These are phyloP conservation scores for Dryobotodes eremita DNA, from an alignment of 2,888 invertebrate genomes.

Conservation along the genomic window DNA sequence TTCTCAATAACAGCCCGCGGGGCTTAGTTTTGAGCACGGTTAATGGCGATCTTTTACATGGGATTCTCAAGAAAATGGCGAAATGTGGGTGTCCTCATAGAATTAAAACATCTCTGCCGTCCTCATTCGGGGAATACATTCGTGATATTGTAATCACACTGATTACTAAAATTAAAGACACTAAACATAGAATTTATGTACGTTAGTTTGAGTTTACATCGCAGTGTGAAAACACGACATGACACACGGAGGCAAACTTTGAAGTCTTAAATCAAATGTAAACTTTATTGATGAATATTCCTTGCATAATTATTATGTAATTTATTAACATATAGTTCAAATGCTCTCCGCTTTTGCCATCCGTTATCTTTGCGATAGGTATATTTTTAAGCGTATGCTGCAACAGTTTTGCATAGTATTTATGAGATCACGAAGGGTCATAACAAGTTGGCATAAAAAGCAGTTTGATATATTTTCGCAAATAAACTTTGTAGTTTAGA, in stretches of 20 bases:
- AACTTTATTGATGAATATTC: conserved; percentile 22
- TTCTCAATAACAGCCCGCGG: not conserved
- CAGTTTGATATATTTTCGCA: not conserved
- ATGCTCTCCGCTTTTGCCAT: conserved; percentile 8
- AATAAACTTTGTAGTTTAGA: not conserved
- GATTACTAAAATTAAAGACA: not conserved
- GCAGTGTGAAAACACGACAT: conserved; percentile 14
- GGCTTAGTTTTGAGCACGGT: not conserved
- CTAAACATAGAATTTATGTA: not conserved
- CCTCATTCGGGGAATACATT: not conserved
- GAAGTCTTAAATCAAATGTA: conserved; percentile 40
- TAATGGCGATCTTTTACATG: not conserved
- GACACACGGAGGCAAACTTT: conserved; percentile 20
- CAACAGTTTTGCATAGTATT: not conserved
- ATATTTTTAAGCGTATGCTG: not conserved
- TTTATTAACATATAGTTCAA: conserved; percentile 14
- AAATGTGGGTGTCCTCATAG: not conserved
- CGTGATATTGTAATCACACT: not conserved
- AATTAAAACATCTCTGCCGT: not conserved
- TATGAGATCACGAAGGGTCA: not conserved
- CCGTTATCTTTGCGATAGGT: conserved; percentile 4
- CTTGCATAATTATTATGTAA: not conserved
- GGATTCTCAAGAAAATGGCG: not conserved
- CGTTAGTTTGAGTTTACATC: conserved; percentile 11
- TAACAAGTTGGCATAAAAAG: not conserved